These are phyloP conservation scores for Drosophila prostipennis DNA, from an alignment of 2,888 invertebrate genomes.

Conservation along the genomic window DNA sequence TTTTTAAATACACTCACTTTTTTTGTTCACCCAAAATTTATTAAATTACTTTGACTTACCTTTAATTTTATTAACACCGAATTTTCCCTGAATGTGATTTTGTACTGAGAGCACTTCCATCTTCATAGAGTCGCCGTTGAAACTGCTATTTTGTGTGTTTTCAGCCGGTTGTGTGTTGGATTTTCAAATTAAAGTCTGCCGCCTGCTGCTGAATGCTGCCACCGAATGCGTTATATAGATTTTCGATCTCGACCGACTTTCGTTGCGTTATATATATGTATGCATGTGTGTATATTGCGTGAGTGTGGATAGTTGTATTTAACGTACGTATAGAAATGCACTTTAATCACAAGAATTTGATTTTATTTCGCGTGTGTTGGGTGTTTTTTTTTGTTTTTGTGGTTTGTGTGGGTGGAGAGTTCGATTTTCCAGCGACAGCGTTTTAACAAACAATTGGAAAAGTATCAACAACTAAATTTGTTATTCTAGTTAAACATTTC, in stretches of 20 bases:
- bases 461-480: slow-evolving; percentile 81
- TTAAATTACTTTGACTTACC: slow-evolving; percentile 85
- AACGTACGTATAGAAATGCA: slow-evolving; percentile 68
- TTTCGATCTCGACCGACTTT: slow-evolving; percentile 33
- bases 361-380: slow-evolving; percentile 42
- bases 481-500: slow-evolving; percentile 79
- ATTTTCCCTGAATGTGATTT: slow-evolving; percentile 90
- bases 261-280: slow-evolving; percentile 29
- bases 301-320: slow-evolving; percentile 45
- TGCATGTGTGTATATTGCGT: slow-evolving; percentile 16
- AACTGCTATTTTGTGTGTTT: slow-evolving; percentile 21
- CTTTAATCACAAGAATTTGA: slow-evolving; percentile 80
- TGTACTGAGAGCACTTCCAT: slow-evolving; percentile 93
- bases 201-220: not conserved
- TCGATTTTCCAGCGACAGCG: slow-evolving; percentile 45
- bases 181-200: slow-evolving; percentile 1
- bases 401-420: slow-evolving; percentile 12
- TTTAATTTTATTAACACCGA: slow-evolving; percentile 88
- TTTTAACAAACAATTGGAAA: slow-evolving; percentile 78
- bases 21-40: not conserved
- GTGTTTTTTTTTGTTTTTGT: slow-evolving; percentile 6
- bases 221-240: slow-evolving; percentile 4
- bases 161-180: slow-evolving; percentile 1
- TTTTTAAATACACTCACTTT: not conserved
- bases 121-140: slow-evolving; percentile 82